Evolutionary conservation across 2,797 vertebrate species (phyloP).

Genomic region (Rhinophrynus dorsalis): DNA sequence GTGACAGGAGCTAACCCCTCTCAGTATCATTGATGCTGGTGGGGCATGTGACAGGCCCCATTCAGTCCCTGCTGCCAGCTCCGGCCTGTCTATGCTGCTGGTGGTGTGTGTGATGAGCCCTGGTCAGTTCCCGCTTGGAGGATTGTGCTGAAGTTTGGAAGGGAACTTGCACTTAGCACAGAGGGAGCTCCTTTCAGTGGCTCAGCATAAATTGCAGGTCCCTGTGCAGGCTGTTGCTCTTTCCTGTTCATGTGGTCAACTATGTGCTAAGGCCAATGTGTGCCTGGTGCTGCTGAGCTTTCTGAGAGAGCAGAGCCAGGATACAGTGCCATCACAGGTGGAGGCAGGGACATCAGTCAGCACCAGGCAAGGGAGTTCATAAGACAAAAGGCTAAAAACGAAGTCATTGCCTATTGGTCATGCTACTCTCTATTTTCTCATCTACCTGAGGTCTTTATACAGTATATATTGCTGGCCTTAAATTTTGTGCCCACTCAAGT

Average conservation of each 20-base stretch:
- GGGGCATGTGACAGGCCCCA: not conserved
- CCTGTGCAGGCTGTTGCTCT: constrained; percentile 78
- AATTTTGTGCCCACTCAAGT: no score
- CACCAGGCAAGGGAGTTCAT: constrained; percentile 91
- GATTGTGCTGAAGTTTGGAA: not conserved
- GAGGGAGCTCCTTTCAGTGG: not conserved
- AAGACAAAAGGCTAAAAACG: constrained; percentile 83
- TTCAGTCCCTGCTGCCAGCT: no score
- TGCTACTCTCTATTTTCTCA: no score
- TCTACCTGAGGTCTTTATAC: no score
- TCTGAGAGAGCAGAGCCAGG: constrained; percentile 79
- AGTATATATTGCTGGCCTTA: no score
- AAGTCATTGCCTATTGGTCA: no score
- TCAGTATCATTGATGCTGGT: not conserved
- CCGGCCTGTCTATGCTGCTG: no score
- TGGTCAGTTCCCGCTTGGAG: not conserved
- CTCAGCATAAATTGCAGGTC: constrained; percentile 80
- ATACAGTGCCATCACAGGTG: constrained; percentile 91
- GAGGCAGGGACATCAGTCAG: constrained; percentile 93
- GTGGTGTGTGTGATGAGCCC: no score
- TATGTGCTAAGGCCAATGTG: constrained; percentile 74
- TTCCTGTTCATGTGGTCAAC: constrained; percentile 82
- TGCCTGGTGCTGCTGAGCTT: constrained; percentile 74
- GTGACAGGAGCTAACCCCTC: not conserved
- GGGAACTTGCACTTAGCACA: constrained; percentile 13